Evolutionary conservation across 2,888 invertebrate species (phyloP), one percentile per base, ranked within the genome.

Genomic region (Lepetodrilus schrolli): DNA sequence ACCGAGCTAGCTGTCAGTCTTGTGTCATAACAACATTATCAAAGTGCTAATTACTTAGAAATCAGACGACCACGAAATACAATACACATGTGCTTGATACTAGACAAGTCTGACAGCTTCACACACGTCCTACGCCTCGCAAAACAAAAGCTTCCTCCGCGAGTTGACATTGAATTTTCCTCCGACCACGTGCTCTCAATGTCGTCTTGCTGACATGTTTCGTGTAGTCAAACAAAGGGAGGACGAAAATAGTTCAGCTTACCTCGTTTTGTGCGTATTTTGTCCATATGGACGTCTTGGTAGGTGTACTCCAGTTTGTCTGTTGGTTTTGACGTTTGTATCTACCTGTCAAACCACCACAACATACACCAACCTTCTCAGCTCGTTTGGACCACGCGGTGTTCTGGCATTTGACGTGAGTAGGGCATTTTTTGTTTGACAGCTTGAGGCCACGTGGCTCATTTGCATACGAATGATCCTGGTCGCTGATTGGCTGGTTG

Each of bases 381-480:
- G n/a, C 68, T 21, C 36, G 43, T 30, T 70, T 8, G 43, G 74
- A 77, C 80, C 80, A 82, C 82, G 81, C 82, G 80, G 37, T 50
- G 23, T 66, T 50, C 74, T 77, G 73, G 66, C 68, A 73, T 72
- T 74, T 51, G 70, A 71, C 76, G 75, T 75, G 78, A 74, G 78
- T 76, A 58, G 65, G 65, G 72, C 48, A 75, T 73, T 72, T 69
- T 72, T 80, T 74, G 81, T 84, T 84, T 84, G 84, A 84, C 84
- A 84, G 83, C 80, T 80, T 76, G 74, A 70, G 70, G 77, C 79
- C 84, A 84, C 84, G 84, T 84, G 84, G 75, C 69, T 50, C 65
- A 72, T 70, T 79, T 77, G 72, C 74, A 78, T 79, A 72, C 48
- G 38, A 70, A 73, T 77, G 68, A 43, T 23, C 23, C 23, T 23